These are phyloP conservation scores for Gryon sp. DNA, from an alignment of 1,140 invertebrate species.

Conservation along the genomic window DNA sequence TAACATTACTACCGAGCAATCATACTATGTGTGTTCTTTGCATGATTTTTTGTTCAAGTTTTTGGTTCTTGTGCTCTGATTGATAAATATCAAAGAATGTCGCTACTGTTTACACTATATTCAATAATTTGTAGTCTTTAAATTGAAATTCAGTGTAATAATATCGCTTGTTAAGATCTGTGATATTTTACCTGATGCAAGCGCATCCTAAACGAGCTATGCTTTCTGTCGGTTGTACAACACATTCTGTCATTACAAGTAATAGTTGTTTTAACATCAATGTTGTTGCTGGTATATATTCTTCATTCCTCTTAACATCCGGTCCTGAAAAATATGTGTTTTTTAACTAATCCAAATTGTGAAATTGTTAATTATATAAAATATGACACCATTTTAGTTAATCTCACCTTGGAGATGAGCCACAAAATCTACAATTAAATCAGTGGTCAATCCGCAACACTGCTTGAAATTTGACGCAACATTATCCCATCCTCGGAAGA, in stretches of 20 bases:
- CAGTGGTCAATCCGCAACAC: slow-evolving; percentile 93
- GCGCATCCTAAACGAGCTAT: slow-evolving; percentile 95
- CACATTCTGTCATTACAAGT: slow-evolving; percentile 93
- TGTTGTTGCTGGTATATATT: slow-evolving; percentile 81
- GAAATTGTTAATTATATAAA: too few relatives aligned
- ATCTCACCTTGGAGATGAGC: slow-evolving; percentile 80
- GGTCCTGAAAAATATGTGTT: slow-evolving; percentile 63
- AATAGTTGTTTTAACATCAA: slow-evolving; percentile 92
- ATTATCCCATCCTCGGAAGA: slow-evolving; percentile 85
- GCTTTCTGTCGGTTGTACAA: slow-evolving; percentile 92
- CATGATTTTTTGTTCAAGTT: slow-evolving; percentile 8
- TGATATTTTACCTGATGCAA: slow-evolving; percentile 85
- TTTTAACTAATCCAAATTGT: too few relatives aligned
- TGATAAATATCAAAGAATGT: slow-evolving; percentile 6
- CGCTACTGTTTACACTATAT: slow-evolving; percentile 24
- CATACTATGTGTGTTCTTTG: slow-evolving; percentile 16
- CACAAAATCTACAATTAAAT: slow-evolving; percentile 92
- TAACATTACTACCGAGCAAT: slow-evolving; percentile 38
- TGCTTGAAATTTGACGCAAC: slow-evolving; percentile 94
- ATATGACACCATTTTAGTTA: neutral
- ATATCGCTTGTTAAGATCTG: too few relatives aligned
- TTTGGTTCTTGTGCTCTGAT: slow-evolving; percentile 21
- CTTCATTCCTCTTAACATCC: slow-evolving; percentile 69
- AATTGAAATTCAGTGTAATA: too few relatives aligned
- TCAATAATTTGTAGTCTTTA: too few relatives aligned